Base-by-base conservation (phyloP, 2,113 vertebrate species). In the Rhegmatorhina hoffmannsi region DNA sequence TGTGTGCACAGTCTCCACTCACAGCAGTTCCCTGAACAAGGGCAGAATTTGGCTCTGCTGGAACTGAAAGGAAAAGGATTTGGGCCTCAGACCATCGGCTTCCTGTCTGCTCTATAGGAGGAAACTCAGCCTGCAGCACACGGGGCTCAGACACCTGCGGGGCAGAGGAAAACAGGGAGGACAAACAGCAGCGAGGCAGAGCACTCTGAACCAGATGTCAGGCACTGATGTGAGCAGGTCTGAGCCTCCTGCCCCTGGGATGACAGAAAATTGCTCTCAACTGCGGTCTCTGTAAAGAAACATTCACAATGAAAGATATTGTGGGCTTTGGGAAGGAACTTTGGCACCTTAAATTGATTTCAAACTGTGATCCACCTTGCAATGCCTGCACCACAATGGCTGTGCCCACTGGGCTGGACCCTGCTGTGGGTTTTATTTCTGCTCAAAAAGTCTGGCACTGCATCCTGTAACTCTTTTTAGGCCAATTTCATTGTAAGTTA, bases 51-150 rank as follows among this genome's bases (percentile, higher is more conserved):
- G 56, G 24, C 50, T 53, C 2, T 36, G 15, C 77, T 49, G 5
- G 29, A 46, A 52, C 24, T 91, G 79, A 93, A 70, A 87, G 74
- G 72, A 94, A 95, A 60, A 6, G 2, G 31, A 82, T 87, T 68
- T 36, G 64, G 84, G 79, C 47, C 53, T 70, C 89, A 87, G 69
- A 34, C 28, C 77, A 33, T 56, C n/a, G 56, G 19, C 73, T 89
- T 97, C 95, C 96, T 94, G 91, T 43, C 64, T 40, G 80, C 89
- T 72, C 66, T 69, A 81, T 13, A 75, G 87, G 3, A 92, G 92
- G 87, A 96, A 96, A 53, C 36, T 21, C 86, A 11, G 83, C 33
- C 91, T 76, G 64, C 85, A 72, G 26, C 1, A 52, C 5, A 13
- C n/a, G 40, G 1, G 28, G 15, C 64, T 63, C 24, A 52, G 69